A percentile compares a stretch with the other conserved stretches of the same genome.
Conservation (phyloP, 2,113 vertebrate genomes). For the Bos indicus region DNA sequence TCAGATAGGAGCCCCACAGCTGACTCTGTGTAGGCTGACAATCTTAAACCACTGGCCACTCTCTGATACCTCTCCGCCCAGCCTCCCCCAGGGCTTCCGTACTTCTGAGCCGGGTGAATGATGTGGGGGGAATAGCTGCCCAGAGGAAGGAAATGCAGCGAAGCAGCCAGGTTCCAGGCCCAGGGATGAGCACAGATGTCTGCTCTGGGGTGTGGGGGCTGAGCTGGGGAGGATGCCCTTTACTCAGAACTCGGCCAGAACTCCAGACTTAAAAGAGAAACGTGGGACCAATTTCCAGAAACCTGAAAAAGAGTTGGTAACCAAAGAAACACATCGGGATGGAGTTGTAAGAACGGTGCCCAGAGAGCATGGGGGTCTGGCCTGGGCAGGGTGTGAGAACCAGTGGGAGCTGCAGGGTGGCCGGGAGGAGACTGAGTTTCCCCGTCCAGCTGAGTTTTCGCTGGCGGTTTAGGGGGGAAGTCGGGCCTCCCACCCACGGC, state of each 20-base stretch:
- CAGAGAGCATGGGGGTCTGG: not conserved
- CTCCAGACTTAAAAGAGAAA: not conserved
- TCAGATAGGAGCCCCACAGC: not conserved
- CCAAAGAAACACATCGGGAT: not conserved
- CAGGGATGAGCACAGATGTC: not conserved
- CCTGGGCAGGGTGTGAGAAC: not conserved
- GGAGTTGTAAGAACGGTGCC: not conserved
- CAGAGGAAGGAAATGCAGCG: not conserved
- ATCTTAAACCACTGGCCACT: not conserved
- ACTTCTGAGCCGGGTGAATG: fast-evolving
- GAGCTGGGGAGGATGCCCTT: not conserved
- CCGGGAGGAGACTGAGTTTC: not conserved
- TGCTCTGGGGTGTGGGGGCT: not conserved
- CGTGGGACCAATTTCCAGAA: not conserved
- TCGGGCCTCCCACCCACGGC: not conserved
- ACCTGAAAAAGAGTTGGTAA: not conserved
- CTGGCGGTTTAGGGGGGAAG: not conserved
- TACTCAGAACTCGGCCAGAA: not conserved
- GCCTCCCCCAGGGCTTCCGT: fast-evolving
- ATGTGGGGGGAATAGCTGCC: too few relatives aligned
- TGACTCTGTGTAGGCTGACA: not conserved
- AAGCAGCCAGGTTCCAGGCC: not conserved
- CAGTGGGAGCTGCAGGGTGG: fast-evolving
- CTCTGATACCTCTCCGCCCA: not conserved
- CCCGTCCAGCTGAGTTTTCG: not conserved